Percentiles rank a stretch among this genome's conserved stretches.
Evolutionary conservation across 1,140 invertebrate species (phyloP).

Genomic region (Magallana angulata): DNA sequence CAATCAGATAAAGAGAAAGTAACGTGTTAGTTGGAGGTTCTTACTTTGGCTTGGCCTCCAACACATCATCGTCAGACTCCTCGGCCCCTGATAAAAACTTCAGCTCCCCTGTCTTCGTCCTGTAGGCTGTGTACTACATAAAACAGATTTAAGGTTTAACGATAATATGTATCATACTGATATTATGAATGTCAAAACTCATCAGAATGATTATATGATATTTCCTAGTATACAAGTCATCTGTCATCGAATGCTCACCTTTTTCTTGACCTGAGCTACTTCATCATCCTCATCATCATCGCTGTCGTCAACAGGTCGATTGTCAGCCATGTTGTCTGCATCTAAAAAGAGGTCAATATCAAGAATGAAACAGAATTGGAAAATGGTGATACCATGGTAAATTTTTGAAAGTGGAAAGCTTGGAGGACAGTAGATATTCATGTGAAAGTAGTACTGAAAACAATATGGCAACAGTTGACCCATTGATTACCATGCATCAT

Average conservation of each 20-base stretch:
- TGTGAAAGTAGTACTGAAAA: too few relatives aligned
- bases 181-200: too few relatives aligned
- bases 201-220: too few relatives aligned
- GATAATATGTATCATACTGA: too few relatives aligned
- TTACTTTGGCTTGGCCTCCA: constrained; percentile 48
- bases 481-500: too few relatives aligned
- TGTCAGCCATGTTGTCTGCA: constrained; percentile 10
- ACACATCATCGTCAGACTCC: constrained; percentile 67
- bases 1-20: too few relatives aligned
- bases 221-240: too few relatives aligned
- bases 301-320: constrained; percentile 34
- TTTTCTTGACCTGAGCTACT: constrained; percentile 26
- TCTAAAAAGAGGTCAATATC: background rate
- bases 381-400: background rate
- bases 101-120: constrained; percentile 71
- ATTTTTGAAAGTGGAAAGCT: too few relatives aligned
- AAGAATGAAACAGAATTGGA: background rate
- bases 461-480: too few relatives aligned
- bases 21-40: background rate
- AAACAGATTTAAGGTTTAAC: background rate
- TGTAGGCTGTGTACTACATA: constrained; percentile 68
- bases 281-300: constrained; percentile 50
- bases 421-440: too few relatives aligned
- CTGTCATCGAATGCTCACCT: background rate
- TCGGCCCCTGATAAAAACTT: constrained; percentile 74